Evolutionary conservation across 2,113 vertebrate species (phyloP).

Genomic region (Phylloscopus trochilus): DNA sequence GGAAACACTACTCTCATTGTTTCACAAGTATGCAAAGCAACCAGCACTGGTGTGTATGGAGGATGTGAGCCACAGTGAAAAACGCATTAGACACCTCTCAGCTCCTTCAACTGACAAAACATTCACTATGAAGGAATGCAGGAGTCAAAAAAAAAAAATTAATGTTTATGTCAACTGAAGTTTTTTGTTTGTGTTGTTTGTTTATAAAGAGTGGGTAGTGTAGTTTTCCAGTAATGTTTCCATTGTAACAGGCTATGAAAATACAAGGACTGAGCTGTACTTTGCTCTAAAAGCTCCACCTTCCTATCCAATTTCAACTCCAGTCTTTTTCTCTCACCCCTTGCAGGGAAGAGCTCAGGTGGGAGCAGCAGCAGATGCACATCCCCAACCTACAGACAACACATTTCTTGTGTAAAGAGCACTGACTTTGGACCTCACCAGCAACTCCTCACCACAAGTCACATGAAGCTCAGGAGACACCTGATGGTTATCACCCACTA

Average conservation of each 20-base stretch:
- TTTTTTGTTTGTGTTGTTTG: background rate
- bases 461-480: background rate
- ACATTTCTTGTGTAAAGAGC: background rate
- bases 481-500: background rate
- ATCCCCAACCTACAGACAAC: background rate
- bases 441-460: background rate
- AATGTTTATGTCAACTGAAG: background rate
- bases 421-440: background rate
- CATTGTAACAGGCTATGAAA: background rate
- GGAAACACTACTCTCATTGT: slow-evolving; percentile 36
- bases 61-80: background rate
- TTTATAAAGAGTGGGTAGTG: slow-evolving; percentile 7
- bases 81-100: background rate
- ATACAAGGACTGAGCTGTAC: background rate
- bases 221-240: background rate
- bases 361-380: background rate
- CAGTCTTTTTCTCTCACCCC: background rate
- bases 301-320: background rate
- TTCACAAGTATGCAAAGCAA: background rate
- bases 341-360: background rate
- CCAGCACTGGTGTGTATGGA: background rate
- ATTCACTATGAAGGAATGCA: background rate
- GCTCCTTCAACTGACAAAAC: background rate
- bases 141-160: background rate
- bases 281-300: background rate